These are phyloP conservation scores for Eumeta japonica DNA, from an alignment of 1,140 invertebrate species.

Conservation along the genomic window DNA sequence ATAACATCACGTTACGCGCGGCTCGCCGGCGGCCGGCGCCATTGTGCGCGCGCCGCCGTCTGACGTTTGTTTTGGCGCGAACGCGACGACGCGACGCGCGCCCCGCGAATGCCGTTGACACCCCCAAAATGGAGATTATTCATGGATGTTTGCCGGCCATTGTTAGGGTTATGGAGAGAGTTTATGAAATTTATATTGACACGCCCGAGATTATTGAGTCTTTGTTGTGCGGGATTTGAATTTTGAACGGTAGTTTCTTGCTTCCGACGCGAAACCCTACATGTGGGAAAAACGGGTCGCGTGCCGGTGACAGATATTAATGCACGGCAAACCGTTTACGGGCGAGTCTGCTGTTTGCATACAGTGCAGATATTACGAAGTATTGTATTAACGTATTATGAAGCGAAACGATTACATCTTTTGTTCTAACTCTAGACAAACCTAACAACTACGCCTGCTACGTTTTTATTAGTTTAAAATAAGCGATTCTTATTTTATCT, in stretches of 20 bases:
- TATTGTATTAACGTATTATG: no score
- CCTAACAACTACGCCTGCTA: no score
- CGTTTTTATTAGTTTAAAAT: no score
- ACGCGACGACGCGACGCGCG: conserved; percentile 27
- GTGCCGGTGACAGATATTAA: conserved; percentile 57
- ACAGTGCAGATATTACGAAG: no score
- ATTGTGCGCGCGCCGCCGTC: conserved; percentile 27
- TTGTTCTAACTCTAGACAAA: no score
- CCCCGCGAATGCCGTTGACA: conserved; percentile 47
- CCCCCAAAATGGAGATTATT: conserved; percentile 55
- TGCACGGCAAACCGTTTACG: no score
- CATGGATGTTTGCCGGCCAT: conserved; percentile 50
- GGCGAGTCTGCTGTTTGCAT: no score
- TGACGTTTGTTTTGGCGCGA: conserved; percentile 51
- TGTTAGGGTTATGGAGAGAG: conserved; percentile 41
- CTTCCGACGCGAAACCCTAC: conserved; percentile 19
- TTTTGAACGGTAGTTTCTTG: conserved; percentile 28
- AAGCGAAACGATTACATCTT: no score
- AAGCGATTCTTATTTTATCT: no score
- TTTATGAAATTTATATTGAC: conserved; percentile 57
- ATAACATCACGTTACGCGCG: conserved; percentile 30
- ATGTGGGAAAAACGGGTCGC: conserved; percentile 55
- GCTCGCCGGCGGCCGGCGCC: conserved; percentile 17
- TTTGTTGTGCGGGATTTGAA: conserved; percentile 47
- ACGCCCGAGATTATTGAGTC: conserved; percentile 48